Evolutionary conservation across 2,888 invertebrate species (phyloP), one percentile per base, ranked within the genome.

Genomic region (Apotomis capreana): DNA sequence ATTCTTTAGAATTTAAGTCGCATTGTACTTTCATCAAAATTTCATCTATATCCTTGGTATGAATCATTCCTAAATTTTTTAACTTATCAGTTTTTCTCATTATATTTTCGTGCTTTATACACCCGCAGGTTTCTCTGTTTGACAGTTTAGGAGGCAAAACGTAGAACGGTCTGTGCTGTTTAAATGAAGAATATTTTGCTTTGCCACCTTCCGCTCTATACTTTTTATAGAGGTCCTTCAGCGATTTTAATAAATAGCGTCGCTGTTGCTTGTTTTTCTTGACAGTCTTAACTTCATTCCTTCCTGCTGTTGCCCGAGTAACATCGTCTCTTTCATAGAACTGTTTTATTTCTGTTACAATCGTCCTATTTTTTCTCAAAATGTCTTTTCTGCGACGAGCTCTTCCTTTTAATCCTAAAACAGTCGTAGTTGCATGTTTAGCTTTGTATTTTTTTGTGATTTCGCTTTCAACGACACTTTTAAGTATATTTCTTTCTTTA

Each of bases 361-460:
- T 55, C 13, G 15, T 69, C n/a, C 36, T 69, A 40, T 49, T 69
- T 46, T 55, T 69, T 36, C 36, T 69, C 10, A 61, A n/a, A 60
- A 61, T 40, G 26, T 26, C 5, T 37, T 46, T 54, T 69, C 36
- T 61, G 8, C n/a, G 69, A 62, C 69, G 69, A 69, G 69, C 69
- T 15, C 62, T 54, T 57, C 69, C 57, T 69, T 61, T 69, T n/a
- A 69, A 54, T 49, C 69, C 69, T 8, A 69, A 57, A 40, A 46
- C 61, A 69, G 54, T n/a, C 55, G 37, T 61, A 13, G 26, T 59
- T 40, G 26, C 58, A n/a, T 8, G 37, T 40, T 59, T 36, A n/a
- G 4, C 8, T n/a, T 59, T 59, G 26, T 59, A 59, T 40, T 59
- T 59, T n/a, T 5, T 59, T 40, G 26, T n/a, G 10, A 12, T 12